phyloP scores from a whole-genome alignment of 2,888 invertebrate genomes.

The Diloba caeruleocephala region DNA sequence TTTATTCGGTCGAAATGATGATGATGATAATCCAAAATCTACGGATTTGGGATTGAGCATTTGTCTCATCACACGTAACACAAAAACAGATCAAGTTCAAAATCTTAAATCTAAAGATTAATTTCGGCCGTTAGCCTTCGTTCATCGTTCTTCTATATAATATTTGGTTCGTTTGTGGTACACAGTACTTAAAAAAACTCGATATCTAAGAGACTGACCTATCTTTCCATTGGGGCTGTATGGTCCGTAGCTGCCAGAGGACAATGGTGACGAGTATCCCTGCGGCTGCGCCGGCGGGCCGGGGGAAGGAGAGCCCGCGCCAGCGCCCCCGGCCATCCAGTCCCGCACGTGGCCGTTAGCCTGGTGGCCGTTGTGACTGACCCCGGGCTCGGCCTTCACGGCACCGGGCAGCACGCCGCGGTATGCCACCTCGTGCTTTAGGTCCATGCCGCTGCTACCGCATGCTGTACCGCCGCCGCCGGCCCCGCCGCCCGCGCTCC shows the following conservation, averaged over 20 bases:
- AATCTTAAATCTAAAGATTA: too few relatives aligned
- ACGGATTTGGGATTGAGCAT: too few relatives aligned
- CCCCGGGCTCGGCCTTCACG: constrained; percentile 86
- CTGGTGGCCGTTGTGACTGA: constrained; percentile 86
- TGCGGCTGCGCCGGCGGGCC: constrained; percentile 90
- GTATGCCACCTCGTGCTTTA: constrained; percentile 91
- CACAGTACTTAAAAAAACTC: too few relatives aligned
- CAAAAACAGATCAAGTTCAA: too few relatives aligned
- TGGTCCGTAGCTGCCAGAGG: constrained; percentile 96
- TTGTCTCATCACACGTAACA: too few relatives aligned
- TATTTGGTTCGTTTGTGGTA: too few relatives aligned
- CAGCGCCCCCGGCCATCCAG: constrained; percentile 87
- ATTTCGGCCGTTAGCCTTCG: too few relatives aligned
- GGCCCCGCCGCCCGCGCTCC: constrained; percentile 86
- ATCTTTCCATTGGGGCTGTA: constrained; percentile 97
- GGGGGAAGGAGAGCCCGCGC: constrained; percentile 90
- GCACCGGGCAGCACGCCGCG: constrained; percentile 85
- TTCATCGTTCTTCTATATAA: neutral
- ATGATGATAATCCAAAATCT: too few relatives aligned
- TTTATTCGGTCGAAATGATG: too few relatives aligned
- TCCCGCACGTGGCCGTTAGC: constrained; percentile 85
- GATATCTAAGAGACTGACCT: constrained; percentile 91
- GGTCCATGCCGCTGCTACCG: constrained; percentile 90
- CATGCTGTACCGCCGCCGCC: constrained; percentile 86
- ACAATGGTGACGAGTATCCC: constrained; percentile 96